Conservation (phyloP, 1,140 invertebrate genomes). For the Cydia amplana region DNA sequence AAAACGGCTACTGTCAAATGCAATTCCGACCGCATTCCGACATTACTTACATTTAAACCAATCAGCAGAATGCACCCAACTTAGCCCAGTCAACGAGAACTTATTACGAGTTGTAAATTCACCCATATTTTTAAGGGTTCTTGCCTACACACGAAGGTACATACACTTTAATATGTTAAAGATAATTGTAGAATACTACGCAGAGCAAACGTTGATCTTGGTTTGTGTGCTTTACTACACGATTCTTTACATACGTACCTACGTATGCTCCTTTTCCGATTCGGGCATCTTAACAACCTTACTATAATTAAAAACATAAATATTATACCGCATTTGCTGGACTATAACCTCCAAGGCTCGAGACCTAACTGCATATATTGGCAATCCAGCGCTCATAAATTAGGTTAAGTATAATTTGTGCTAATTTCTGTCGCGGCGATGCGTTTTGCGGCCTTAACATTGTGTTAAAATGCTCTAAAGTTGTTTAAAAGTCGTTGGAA, state of each 20-base stretch:
- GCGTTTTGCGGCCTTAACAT: not conserved
- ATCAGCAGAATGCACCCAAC: conserved; percentile 1
- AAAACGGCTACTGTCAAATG: conserved; percentile 1
- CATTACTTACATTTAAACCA: conserved; percentile 27
- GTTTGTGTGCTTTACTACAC: no score
- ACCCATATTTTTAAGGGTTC: no score
- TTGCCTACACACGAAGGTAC: no score
- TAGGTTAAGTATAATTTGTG: conserved; percentile 1
- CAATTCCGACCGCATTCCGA: conserved; percentile 2
- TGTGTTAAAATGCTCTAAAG: not conserved
- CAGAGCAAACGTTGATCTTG: no score
- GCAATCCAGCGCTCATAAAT: not conserved
- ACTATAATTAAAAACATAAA: no score
- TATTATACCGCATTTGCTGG: not conserved
- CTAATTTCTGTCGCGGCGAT: not conserved
- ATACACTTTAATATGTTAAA: no score
- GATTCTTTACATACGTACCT: no score
- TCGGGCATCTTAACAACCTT: no score
- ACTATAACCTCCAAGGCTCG: not conserved
- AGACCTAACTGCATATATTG: not conserved
- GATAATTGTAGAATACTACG: no score
- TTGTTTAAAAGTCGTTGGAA: not conserved
- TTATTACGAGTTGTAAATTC: no score
- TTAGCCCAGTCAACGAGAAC: not conserved
- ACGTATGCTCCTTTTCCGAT: no score